These are phyloP conservation scores for Leptinotarsa tumamoca DNA, from an alignment of 2,888 invertebrate genomes.

Conservation along the genomic window DNA sequence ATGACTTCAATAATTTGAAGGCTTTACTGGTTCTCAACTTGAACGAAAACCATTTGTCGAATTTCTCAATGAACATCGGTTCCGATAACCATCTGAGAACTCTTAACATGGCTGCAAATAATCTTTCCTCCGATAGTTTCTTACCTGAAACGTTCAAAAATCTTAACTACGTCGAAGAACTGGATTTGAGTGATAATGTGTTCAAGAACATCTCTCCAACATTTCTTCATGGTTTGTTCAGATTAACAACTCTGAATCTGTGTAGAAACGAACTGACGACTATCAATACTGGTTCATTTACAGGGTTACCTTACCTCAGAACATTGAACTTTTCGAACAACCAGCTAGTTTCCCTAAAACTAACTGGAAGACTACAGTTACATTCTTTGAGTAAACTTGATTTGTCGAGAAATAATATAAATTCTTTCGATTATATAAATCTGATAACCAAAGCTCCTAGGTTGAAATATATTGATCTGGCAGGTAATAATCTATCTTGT, in stretches of 20 bases:
- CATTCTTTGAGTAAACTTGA: constrained; percentile 58
- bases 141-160: constrained; percentile 55
- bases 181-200: constrained; percentile 56
- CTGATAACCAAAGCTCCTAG: constrained; percentile 56
- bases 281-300: constrained; percentile 57
- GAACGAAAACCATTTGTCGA: constrained; percentile 54
- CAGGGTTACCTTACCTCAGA: constrained; percentile 59
- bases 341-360: constrained; percentile 50
- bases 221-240: constrained; percentile 56
- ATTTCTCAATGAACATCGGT: constrained; percentile 53
- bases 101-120: constrained; percentile 57
- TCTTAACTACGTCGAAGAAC: constrained; percentile 55
- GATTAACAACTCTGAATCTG: constrained; percentile 56
- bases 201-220: constrained; percentile 54
- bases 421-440: constrained; percentile 57
- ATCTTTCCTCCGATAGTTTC: constrained; percentile 51
- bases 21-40: constrained; percentile 49
- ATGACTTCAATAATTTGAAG: constrained; percentile 52
- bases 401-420: constrained; percentile 58
- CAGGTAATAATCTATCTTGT: constrained; percentile 57
- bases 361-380: constrained; percentile 57
- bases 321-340: constrained; percentile 59
- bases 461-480: constrained; percentile 53
- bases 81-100: constrained; percentile 54
- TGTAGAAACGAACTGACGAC: constrained; percentile 56